A percentile compares a stretch with the other conserved stretches of the same genome.
Evolutionary conservation across 2,113 vertebrate species (phyloP).

Genomic region (Empidonax traillii): DNA sequence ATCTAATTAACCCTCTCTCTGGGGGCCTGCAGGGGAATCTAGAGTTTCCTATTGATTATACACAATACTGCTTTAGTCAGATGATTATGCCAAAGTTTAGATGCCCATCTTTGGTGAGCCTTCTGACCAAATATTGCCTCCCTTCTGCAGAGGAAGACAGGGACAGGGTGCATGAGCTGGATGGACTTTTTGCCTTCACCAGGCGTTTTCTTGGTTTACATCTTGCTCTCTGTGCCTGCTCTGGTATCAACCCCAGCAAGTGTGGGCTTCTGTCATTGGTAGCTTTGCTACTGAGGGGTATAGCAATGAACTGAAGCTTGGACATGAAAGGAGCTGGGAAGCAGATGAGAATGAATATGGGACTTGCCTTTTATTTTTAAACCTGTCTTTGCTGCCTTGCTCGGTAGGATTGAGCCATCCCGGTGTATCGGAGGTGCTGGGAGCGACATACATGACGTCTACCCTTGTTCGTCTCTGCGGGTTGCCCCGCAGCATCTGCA

Average conservation of each 20-base stretch:
- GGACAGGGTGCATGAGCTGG: background rate
- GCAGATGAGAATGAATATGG: background rate
- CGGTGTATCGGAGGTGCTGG: background rate
- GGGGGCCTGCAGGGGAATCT: background rate
- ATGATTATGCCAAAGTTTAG: background rate
- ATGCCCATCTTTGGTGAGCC: background rate
- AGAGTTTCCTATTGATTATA: background rate
- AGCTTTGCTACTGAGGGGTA: background rate
- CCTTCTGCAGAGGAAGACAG: background rate
- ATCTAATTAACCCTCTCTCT: background rate
- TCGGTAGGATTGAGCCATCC: background rate
- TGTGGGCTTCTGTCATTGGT: background rate
- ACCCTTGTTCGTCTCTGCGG: accelerated
- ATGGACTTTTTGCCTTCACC: background rate
- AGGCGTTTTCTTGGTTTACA: background rate
- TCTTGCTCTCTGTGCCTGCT: background rate
- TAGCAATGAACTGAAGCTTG: background rate
- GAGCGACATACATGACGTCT: too few relatives aligned
- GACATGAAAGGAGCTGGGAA: background rate
- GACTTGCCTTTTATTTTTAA: background rate
- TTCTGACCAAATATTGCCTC: background rate
- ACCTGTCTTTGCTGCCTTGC: background rate
- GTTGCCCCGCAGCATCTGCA: accelerated
- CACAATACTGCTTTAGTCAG: background rate
- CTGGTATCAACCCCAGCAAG: accelerated